A percentile compares a stretch with the other conserved stretches of the same genome.
phyloP scores from a whole-genome alignment of 1,140 invertebrate species.

The Macrobrachium rosenbergii region DNA sequence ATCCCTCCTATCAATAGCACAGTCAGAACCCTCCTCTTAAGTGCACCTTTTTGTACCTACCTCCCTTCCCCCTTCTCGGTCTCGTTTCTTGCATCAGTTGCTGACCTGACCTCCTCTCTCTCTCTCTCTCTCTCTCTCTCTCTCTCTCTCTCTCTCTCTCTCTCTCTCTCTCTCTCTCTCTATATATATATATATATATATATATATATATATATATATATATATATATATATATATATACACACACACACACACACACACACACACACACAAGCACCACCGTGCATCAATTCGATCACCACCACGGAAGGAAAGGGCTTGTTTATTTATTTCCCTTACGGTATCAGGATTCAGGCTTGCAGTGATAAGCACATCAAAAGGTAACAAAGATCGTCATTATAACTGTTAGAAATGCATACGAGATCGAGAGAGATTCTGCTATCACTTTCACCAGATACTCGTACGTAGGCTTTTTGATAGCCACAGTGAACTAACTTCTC shows the following conservation, averaged over 20 bases:
- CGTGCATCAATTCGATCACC: background rate
- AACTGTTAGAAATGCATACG: no score
- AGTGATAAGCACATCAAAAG: no score
- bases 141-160: background rate
- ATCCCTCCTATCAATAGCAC: background rate
- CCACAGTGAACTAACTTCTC: no score
- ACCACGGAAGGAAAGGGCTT: background rate
- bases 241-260: slow-evolving; percentile 27
- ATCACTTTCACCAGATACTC: no score
- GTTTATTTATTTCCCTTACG: no score
- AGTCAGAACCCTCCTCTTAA: background rate
- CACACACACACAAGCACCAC: slow-evolving; percentile 11
- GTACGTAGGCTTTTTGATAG: no score
- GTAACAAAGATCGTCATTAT: no score
- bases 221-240: background rate
- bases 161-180: background rate
- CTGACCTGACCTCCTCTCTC: background rate
- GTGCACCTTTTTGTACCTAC: background rate
- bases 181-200: no score
- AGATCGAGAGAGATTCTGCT: no score
- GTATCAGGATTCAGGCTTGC: no score
- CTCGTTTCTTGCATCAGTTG: background rate
- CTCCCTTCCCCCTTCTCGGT: background rate
- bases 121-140: slow-evolving; percentile 3
- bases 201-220: background rate